Evolutionary conservation across 2,888 invertebrate genomes (phyloP).

Genomic region (Stenodema calcarata): DNA sequence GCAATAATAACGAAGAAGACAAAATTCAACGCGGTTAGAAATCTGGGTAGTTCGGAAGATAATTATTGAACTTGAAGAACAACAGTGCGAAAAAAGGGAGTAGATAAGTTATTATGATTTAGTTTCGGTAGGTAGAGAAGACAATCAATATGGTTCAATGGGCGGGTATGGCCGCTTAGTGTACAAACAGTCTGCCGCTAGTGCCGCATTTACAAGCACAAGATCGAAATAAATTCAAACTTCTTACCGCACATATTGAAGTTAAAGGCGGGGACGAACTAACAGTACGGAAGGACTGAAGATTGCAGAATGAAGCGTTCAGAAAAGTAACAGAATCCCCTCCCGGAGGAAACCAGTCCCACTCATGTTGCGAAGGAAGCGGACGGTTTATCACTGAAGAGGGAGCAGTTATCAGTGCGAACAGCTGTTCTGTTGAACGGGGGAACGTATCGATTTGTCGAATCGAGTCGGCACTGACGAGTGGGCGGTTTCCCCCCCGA

Average conservation of each 20-base stretch:
- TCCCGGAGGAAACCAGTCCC: background rate
- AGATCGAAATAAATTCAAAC: background rate
- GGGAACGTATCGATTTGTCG: background rate
- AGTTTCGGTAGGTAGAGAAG: background rate
- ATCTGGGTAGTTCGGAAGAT: no score
- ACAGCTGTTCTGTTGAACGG: background rate
- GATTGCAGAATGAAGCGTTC: conserved; percentile 34
- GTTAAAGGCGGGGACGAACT: background rate
- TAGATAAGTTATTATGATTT: no score
- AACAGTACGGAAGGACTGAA: conserved; percentile 33
- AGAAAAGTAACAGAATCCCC: conserved; percentile 28
- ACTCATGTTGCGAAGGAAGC: background rate
- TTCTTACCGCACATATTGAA: conserved; percentile 35
- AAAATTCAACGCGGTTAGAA: background rate
- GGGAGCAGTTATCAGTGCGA: background rate
- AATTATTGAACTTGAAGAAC: background rate
- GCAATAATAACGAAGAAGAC: background rate
- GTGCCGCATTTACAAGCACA: background rate
- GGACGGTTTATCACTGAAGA: background rate
- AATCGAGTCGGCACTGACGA: background rate
- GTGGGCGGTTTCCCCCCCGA: background rate
- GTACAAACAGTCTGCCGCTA: background rate
- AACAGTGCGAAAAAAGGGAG: background rate
- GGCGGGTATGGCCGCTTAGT: background rate
- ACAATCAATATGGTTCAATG: background rate